phyloP scores from a whole-genome alignment of 2,113 vertebrate species.

The Ailuropoda melanoleuca region DNA sequence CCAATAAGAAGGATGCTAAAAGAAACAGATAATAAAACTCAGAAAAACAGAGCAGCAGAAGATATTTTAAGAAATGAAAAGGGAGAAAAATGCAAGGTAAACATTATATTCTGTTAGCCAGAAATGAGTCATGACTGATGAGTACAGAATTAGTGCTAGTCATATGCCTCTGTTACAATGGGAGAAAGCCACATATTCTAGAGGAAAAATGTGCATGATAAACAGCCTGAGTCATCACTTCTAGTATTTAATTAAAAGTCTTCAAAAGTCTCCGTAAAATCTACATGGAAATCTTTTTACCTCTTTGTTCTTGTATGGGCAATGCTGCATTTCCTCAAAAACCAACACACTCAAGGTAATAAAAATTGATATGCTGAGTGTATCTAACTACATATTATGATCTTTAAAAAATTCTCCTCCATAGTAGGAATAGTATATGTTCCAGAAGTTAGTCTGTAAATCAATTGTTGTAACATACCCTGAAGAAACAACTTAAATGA shows the following conservation, averaged over 20 bases:
- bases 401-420: neutral
- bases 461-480: neutral
- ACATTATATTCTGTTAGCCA: constrained; percentile 5
- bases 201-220: neutral
- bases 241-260: constrained; percentile 47
- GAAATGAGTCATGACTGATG: constrained; percentile 5
- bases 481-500: constrained; percentile 44
- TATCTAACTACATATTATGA: constrained; percentile 10
- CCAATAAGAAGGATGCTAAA: neutral
- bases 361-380: neutral
- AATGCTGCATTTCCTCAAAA: constrained; percentile 15
- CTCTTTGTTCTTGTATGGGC: neutral
- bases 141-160: neutral
- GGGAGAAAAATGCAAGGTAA: neutral
- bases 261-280: neutral
- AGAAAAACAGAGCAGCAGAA: constrained; percentile 33
- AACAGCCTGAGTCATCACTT: constrained; percentile 17
- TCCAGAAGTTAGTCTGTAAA: constrained; percentile 5
- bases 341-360: neutral
- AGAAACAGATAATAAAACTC: constrained; percentile 49
- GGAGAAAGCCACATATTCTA: neutral
- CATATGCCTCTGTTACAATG: neutral
- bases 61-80: constrained; percentile 26
- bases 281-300: neutral
- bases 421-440: neutral